Conservation (phyloP, 2,888 invertebrate species). For the Antitype chi region DNA sequence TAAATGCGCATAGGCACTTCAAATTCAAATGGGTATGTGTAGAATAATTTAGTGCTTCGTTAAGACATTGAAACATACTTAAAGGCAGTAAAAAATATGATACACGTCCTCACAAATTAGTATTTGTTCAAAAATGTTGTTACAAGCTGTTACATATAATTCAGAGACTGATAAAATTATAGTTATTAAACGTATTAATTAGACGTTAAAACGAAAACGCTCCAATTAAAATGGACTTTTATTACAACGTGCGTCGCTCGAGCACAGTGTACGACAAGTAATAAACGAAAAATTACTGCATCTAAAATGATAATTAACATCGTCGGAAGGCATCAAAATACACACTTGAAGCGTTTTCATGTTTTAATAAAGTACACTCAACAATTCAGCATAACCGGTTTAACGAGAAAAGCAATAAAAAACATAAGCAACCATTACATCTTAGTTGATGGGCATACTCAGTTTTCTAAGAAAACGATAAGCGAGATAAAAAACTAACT, state of each 20-base stretch:
- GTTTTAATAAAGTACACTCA: slow-evolving; percentile 70
- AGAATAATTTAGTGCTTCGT: slow-evolving; percentile 8
- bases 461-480: slow-evolving; percentile 71
- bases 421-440: slow-evolving; percentile 74
- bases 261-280: slow-evolving; percentile 77
- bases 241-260: slow-evolving; percentile 72
- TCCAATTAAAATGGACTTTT: slow-evolving; percentile 85
- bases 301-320: slow-evolving; percentile 80
- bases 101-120: slow-evolving; percentile 61
- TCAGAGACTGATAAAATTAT: slow-evolving; percentile 74
- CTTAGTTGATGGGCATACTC: slow-evolving; percentile 75
- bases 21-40: slow-evolving; percentile 18
- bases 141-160: slow-evolving; percentile 59
- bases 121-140: slow-evolving; percentile 66
- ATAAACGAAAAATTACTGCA: slow-evolving; percentile 83
- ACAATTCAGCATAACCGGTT: slow-evolving; percentile 71
- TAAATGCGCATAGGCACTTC: slow-evolving; percentile 51
- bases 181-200: slow-evolving; percentile 81
- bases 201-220: slow-evolving; percentile 80
- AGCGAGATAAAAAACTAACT: slow-evolving; percentile 76
- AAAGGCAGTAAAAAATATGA: slow-evolving; percentile 50
- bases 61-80: slow-evolving; percentile 26
- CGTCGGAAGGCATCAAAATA: slow-evolving; percentile 80
- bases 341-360: slow-evolving; percentile 69
- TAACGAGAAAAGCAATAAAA: slow-evolving; percentile 76